Evolutionary conservation across 2,797 vertebrate species (phyloP).

Genomic region (Poeciliopsis turneri): DNA sequence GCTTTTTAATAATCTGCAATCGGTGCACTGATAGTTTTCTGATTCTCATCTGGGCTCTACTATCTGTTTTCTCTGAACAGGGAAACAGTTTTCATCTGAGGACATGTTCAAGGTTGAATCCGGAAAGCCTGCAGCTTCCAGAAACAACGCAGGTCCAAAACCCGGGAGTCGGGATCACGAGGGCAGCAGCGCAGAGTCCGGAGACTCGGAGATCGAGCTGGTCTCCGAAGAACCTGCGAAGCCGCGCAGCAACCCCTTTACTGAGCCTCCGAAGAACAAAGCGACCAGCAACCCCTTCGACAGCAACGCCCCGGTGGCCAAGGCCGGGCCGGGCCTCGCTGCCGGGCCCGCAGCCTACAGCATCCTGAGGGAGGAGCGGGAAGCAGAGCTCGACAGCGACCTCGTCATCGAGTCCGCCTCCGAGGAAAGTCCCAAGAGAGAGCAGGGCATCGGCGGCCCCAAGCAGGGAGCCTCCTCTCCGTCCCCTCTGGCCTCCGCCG

Average conservation of each 20-base stretch:
- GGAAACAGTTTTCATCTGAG: slow-evolving; percentile 86
- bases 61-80: slow-evolving; percentile 71
- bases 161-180: slow-evolving; percentile 80
- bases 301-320: slow-evolving; percentile 73
- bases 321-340: slow-evolving; percentile 84
- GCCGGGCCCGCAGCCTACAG: slow-evolving; percentile 90
- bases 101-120: slow-evolving; percentile 85
- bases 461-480: slow-evolving; percentile 79
- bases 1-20: too few relatives aligned
- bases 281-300: slow-evolving; percentile 68
- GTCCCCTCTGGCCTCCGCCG: slow-evolving; percentile 68
- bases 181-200: slow-evolving; percentile 92
- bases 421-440: slow-evolving; percentile 95
- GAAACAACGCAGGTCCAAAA: slow-evolving; percentile 55
- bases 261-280: slow-evolving; percentile 62
- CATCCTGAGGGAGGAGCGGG: slow-evolving; percentile 95
- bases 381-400: slow-evolving; percentile 97
- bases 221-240: slow-evolving; percentile 90
- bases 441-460: slow-evolving; percentile 88
- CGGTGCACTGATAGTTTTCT: neutral
- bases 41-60: slow-evolving; percentile 14
- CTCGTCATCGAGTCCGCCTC: slow-evolving; percentile 97
- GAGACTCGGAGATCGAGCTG: slow-evolving; percentile 96
- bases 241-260: slow-evolving; percentile 72
- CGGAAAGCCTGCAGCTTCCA: slow-evolving; percentile 81